phyloP scores from a whole-genome alignment of 2,113 vertebrate species.

The Ondatra zibethicus region DNA sequence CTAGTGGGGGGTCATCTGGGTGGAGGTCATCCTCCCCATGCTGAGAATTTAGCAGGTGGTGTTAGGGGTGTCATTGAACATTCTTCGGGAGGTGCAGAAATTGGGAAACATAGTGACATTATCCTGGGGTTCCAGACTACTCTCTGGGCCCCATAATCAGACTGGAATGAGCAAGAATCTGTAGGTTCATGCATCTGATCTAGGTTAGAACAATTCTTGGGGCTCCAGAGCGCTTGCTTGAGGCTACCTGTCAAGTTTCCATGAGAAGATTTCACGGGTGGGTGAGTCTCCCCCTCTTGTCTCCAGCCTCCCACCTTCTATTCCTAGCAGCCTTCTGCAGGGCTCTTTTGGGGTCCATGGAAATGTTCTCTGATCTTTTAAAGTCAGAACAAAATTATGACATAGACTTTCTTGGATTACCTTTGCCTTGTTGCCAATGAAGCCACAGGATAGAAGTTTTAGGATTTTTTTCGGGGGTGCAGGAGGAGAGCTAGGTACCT shows the following conservation, averaged over 20 bases:
- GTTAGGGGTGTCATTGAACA: neutral
- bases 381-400: neutral
- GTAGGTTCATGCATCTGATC: neutral
- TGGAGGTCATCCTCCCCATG: no score
- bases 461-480: neutral
- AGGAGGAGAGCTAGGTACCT: neutral
- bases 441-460: neutral
- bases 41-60: neutral
- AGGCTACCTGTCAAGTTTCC: neutral
- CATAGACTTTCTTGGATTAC: neutral
- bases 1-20: no score
- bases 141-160: neutral
- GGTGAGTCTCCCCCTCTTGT: neutral
- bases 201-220: neutral
- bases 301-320: neutral
- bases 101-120: neutral
- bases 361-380: neutral
- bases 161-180: neutral
- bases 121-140: neutral
- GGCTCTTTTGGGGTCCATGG: neutral
- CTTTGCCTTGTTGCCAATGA: neutral
- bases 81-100: neutral
- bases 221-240: neutral
- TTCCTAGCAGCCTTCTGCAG: neutral
- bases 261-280: neutral